phyloP scores from a whole-genome alignment of 2,888 invertebrate species.

The Megamerina dolium region DNA sequence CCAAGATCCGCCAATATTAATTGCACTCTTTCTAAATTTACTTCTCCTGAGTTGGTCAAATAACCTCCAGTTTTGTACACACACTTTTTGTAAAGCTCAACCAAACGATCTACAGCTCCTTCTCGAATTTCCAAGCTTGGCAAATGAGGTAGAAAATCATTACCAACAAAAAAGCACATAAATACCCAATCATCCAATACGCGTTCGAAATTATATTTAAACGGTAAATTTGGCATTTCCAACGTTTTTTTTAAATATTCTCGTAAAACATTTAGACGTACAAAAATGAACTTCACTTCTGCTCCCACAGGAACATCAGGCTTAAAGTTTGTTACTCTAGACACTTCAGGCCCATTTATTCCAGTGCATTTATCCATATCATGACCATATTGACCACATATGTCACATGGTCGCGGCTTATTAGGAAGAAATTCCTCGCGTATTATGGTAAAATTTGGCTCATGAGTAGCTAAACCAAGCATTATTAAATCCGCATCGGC shows the following conservation, averaged over 20 bases:
- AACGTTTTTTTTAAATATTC: conserved; percentile 91
- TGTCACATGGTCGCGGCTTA: conserved; percentile 89
- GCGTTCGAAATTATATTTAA: conserved; percentile 89
- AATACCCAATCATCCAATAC: conserved; percentile 97
- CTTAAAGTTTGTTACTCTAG: conserved; percentile 47
- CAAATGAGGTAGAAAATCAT: conserved; percentile 96
- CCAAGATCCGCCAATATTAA: conserved; percentile 92
- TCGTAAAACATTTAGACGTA: conserved; percentile 83
- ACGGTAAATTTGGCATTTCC: conserved; percentile 85
- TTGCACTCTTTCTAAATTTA: conserved; percentile 88
- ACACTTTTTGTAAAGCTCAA: conserved; percentile 87
- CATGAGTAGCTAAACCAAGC: conserved; percentile 97
- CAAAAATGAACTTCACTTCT: conserved; percentile 86
- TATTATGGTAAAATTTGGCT: conserved; percentile 98
- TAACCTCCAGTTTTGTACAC: conserved; percentile 94
- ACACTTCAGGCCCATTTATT: conserved; percentile 53
- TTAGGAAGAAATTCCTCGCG: conserved; percentile 98
- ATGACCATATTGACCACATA: conserved; percentile 87
- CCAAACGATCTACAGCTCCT: conserved; percentile 90
- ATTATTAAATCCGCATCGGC: conserved; percentile 98
- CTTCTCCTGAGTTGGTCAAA: conserved; percentile 90
- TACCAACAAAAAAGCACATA: conserved; percentile 99
- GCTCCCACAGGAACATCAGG: conserved; percentile 59
- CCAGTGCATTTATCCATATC: conserved; percentile 92
- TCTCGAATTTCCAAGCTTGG: conserved; percentile 97